Evolutionary conservation across 2,888 invertebrate genomes (phyloP).

Genomic region (Lasiommata megera): DNA sequence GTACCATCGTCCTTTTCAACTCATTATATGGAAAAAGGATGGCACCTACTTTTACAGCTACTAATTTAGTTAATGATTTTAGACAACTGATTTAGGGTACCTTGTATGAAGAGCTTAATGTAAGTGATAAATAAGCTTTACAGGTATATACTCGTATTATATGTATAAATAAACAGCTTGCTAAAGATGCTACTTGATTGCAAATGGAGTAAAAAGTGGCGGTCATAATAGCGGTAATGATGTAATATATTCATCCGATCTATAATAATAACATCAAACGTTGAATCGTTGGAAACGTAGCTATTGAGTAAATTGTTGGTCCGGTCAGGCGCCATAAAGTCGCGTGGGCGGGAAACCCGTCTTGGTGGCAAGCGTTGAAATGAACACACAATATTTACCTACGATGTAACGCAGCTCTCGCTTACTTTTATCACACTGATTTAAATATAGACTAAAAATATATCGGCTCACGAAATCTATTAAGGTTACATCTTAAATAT

Average conservation of each 20-base stretch:
- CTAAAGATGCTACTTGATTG: too few species aligned
- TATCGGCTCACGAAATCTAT: too few species aligned
- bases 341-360: slow-evolving; percentile 80
- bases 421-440: slow-evolving; percentile 9
- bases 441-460: not conserved
- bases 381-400: slow-evolving; percentile 41
- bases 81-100: too few species aligned
- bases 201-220: slow-evolving; percentile 7
- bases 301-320: slow-evolving; percentile 58
- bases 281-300: slow-evolving; percentile 46
- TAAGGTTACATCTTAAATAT: too few species aligned
- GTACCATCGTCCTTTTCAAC: too few species aligned
- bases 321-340: slow-evolving; percentile 72
- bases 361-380: slow-evolving; percentile 59
- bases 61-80: too few species aligned
- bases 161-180: too few species aligned
- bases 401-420: slow-evolving; percentile 27
- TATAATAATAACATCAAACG: slow-evolving; percentile 29
- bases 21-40: too few species aligned
- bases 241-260: slow-evolving; percentile 21
- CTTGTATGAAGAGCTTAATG: too few species aligned
- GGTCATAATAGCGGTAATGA: slow-evolving; percentile 18
- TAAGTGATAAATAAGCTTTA: too few species aligned
- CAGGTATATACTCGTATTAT: too few species aligned
- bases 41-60: too few species aligned